A percentile compares a stretch with the other conserved stretches of the same genome.
These are phyloP conservation scores for Catocala fraxini DNA, from an alignment of 2,888 invertebrate species.

Conservation along the genomic window DNA sequence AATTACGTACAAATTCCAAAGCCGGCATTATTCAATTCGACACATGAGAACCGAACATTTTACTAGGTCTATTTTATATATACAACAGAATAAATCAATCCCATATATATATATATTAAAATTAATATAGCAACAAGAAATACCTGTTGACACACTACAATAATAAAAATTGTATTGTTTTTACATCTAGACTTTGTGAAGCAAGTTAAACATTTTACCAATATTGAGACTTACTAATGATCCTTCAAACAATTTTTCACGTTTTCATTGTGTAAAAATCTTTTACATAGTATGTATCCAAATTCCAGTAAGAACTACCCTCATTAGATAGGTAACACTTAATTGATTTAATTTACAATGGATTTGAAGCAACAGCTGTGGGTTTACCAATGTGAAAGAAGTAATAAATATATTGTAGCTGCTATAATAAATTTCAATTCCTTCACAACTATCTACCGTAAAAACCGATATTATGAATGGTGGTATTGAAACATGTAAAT, in stretches of 20 bases:
- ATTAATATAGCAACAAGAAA: no score
- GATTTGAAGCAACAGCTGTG: not conserved
- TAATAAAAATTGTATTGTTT: no score
- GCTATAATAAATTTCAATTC: constrained; percentile 28
- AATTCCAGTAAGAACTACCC: no score
- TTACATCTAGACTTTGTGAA: no score
- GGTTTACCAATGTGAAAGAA: not conserved
- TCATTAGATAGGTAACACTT: no score
- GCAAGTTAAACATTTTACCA: no score
- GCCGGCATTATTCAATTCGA: constrained; percentile 74
- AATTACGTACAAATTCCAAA: constrained; percentile 77
- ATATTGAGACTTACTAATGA: no score
- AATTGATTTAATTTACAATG: not conserved
- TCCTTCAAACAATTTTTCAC: no score
- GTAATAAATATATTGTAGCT: not conserved
- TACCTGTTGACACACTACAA: no score
- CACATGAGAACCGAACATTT: constrained; percentile 71
- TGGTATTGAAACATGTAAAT: constrained; percentile 47
- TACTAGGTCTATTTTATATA: constrained; percentile 34
- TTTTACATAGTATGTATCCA: no score
- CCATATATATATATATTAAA: no score
- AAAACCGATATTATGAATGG: constrained; percentile 47
- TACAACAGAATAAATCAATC: not conserved
- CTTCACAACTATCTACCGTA: constrained; percentile 32
- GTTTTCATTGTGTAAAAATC: no score